Evolutionary conservation across 2,888 invertebrate species (phyloP), one percentile per base, ranked within the genome.

Genomic region (Limnephilus lunatus): DNA sequence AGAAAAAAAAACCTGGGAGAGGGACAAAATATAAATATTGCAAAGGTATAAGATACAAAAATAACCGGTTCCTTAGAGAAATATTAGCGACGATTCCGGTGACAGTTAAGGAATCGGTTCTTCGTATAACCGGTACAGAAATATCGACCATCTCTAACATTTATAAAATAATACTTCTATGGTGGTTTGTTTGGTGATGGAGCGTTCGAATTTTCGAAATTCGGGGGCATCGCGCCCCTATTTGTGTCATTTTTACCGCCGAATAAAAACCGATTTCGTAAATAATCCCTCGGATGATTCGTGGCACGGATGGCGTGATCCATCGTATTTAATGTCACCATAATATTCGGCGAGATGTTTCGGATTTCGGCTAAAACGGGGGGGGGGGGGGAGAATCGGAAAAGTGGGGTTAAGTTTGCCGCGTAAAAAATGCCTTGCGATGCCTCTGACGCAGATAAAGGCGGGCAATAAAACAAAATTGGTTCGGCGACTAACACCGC

Each of bases 381-480:
- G 32, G 88, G 88, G 35, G 35, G 68, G 88, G 32, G 88, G 88
- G 35, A 80, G 32, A 88, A 89, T 89, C 39, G 31, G 81, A 48
- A 68, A n/a, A 68, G 68, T 68, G 68, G 68, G 68, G 68, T 68
- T 68, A 25, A 68, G 68, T 68, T 68, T 19, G 1, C 68, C 68
- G 68, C 90, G 90, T 82, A 90, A 90, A 90, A 82, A 90, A 48
- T 82, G 53, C 7, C 35, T 39, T 35, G 91, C 86, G 91, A 81
- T 86, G 81, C 81, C 53, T 81, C 35, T 68, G 88, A 88, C 48
- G 91, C 87, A 35, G 90, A 85, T 80, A 85, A 85, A 91, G 91
- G 81, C 81, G 88, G 88, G 48, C 83, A 82, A 91, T 91, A 91
- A 91, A 91, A 91, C 81, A 88, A 81, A 91, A 91, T 91, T 91